Conservation (phyloP, 2,797 vertebrate species). For the Pampus argenteus region DNA sequence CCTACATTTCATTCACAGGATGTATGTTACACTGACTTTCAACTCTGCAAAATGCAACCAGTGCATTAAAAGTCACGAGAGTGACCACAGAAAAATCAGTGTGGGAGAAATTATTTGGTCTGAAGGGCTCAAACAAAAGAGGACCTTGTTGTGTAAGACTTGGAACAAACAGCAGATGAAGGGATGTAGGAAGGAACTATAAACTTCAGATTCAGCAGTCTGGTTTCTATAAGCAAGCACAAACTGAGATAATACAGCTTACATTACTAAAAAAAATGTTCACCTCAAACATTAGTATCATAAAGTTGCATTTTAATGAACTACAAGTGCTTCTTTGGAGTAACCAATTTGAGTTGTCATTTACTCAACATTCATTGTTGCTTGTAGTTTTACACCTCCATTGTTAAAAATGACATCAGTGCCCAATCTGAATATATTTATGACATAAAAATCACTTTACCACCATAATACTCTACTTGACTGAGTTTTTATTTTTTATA, state of each 20-base stretch:
- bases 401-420: neutral
- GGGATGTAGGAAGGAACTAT: constrained; percentile 43
- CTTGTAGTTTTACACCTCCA: neutral
- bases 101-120: constrained; percentile 43
- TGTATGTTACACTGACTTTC: neutral
- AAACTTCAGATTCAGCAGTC: constrained; percentile 62
- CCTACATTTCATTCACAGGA: neutral
- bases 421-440: neutral
- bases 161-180: constrained; percentile 36
- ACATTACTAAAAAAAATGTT: constrained; percentile 28
- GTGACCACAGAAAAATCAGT: constrained; percentile 23
- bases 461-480: too few species aligned
- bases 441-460: neutral
- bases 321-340: constrained; percentile 1
- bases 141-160: constrained; percentile 61
- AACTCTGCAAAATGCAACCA: neutral
- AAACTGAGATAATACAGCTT: constrained; percentile 30
- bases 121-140: constrained; percentile 54
- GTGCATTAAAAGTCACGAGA: constrained; percentile 45
- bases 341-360: neutral
- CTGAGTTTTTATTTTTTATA: too few species aligned
- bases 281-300: neutral
- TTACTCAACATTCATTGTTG: neutral
- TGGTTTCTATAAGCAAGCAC: constrained; percentile 37
- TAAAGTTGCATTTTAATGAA: constrained; percentile 8